Percentiles rank a stretch among this genome's conserved stretches.
Conservation (phyloP, 2,113 vertebrate species). For the Nothocercus nigrocapillus region DNA sequence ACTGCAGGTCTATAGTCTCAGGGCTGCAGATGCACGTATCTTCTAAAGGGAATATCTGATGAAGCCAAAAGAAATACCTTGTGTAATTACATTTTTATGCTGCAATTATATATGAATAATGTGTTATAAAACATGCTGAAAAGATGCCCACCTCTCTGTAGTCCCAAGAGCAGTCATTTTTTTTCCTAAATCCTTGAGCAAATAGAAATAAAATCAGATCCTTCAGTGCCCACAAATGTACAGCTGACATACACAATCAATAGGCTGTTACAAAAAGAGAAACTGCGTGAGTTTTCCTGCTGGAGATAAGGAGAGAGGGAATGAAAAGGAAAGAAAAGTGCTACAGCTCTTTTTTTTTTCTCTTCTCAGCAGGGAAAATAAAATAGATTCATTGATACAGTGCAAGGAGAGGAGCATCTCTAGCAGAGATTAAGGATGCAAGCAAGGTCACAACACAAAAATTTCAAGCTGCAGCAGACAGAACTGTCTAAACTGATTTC, state of each 20-base stretch:
- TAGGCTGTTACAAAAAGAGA: conserved; percentile 12
- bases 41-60: background rate
- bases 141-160: background rate
- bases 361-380: background rate
- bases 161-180: conserved; percentile 1
- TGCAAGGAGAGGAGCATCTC: conserved; percentile 22
- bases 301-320: background rate
- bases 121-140: conserved; percentile 10
- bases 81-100: background rate
- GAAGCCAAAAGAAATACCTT: background rate
- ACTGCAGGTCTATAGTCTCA: background rate
- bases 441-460: conserved; percentile 42
- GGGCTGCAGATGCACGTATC: background rate
- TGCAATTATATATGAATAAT: background rate
- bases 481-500: background rate
- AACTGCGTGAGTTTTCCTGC: conserved; percentile 7
- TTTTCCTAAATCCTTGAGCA: background rate
- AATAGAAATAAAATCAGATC: conserved; percentile 53
- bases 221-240: background rate
- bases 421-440: conserved; percentile 57
- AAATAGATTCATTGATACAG: conserved; percentile 44
- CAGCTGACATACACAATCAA: conserved; percentile 10
- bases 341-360: background rate
- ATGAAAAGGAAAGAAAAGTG: background rate
- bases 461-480: background rate